Evolutionary conservation across 2,797 vertebrate genomes (phyloP).

Genomic region (Chiloscyllium punctatum): DNA sequence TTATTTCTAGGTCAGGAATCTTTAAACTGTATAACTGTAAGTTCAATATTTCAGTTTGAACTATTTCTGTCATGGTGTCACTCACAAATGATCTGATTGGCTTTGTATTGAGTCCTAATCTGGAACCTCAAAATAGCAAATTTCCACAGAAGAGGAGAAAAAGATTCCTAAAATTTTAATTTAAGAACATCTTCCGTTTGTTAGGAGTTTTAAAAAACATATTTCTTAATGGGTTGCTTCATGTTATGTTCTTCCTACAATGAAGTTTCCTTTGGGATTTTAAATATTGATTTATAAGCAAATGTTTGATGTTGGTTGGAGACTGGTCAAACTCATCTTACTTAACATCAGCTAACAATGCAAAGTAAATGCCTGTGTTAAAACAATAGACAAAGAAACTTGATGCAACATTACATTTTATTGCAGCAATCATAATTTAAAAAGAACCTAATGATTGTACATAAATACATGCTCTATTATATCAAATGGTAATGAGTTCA

Average conservation of each 20-base stretch:
- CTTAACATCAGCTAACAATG: neutral
- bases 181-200: neutral
- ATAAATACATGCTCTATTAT: neutral
- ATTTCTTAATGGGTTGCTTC: neutral
- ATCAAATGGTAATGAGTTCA: neutral
- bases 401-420: neutral
- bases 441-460: neutral
- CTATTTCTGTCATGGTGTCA: neutral
- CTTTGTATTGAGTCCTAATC: neutral
- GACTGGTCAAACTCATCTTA: neutral
- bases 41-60: neutral
- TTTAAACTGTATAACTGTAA: neutral
- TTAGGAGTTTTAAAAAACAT: neutral
- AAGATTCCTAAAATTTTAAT: neutral
- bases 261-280: neutral
- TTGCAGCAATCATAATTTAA: neutral
- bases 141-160: neutral
- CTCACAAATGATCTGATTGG: neutral
- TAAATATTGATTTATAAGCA: neutral
- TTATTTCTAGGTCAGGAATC: neutral
- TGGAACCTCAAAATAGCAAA: neutral
- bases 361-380: neutral
- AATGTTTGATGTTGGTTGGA: neutral
- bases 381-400: neutral
- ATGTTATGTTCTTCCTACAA: neutral